Base-by-base conservation (phyloP, 2,113 vertebrate species). In the Euleptes europaea region DNA sequence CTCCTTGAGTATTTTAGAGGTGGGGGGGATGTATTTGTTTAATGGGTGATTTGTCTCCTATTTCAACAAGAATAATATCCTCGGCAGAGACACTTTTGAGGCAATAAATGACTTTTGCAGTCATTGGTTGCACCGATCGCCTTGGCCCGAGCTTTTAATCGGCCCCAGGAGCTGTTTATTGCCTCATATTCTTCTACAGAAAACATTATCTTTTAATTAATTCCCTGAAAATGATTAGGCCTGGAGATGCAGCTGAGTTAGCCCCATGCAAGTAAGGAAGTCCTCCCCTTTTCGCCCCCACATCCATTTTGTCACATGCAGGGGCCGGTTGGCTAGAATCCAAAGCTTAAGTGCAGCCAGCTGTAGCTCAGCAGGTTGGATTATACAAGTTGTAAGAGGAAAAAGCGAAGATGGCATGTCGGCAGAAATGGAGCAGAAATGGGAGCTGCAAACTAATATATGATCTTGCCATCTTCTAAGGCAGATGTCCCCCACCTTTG, bases 121-220 rank as follows among this genome's bases (percentile, higher is more conserved):
- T 91, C 87, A 87, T 86, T 91, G 73, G 57, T 81, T 83, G 82
- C 35, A 70, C 91, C 92, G 90, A 92, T 93, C 83, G 75, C 84
- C 83, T 91, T 93, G 84, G 40, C 71, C 85, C 87, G 88, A 86
- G 80, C 71, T 87, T 90, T 92, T 91, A 92, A 90, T 92, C 90
- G 91, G 80, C 88, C n/a, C 33, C 80, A 88, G 89, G 86, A 91
- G 80, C 88, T 92, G 87, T 89, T 92, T 94, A 88, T 90, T 92
- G 88, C 87, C 82, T 90, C 88, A 86, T 88, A 89, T 90, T 90
- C 35, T 67, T 86, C 82, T 87, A 79, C 82, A 77, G 88, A 47
- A 90, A 93, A 88, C 77, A 80, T 88, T 86, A 92, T 88, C 80
- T 65, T 86, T 90, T 92, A 94, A 93, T 93, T 93, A 94, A 92